Conservation (phyloP, 2,888 invertebrate species). For the Dioctria rufipes region DNA sequence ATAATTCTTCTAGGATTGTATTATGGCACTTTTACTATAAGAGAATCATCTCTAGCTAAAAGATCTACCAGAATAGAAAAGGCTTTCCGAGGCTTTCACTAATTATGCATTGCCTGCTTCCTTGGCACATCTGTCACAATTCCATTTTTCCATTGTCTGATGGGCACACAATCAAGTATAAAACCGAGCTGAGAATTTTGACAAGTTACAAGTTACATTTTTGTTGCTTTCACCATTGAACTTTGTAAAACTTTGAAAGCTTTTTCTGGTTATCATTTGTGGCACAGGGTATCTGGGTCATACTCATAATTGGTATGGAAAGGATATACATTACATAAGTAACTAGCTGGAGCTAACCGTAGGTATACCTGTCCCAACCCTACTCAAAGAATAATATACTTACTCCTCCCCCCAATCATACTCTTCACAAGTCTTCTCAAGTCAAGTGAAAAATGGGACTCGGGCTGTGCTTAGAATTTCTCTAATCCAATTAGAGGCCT, state of each 20-base stretch:
- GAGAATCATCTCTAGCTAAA: background rate
- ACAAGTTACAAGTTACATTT: background rate
- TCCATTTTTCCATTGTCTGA: constrained; percentile 32
- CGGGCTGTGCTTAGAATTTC: constrained; percentile 51
- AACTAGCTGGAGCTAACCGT: too few relatives aligned
- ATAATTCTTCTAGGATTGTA: constrained; percentile 39
- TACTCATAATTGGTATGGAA: background rate
- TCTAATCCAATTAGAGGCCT: constrained; percentile 50
- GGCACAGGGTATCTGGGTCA: constrained; percentile 1
- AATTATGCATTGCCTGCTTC: constrained; percentile 55
- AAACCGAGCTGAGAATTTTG: constrained; percentile 25
- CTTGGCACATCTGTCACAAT: constrained; percentile 50
- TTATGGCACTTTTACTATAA: background rate
- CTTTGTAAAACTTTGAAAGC: constrained; percentile 28
- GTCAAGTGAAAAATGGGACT: constrained; percentile 41
- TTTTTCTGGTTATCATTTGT: constrained; percentile 19
- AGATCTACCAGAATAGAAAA: background rate
- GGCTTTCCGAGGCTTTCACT: constrained; percentile 30
- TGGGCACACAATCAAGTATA: constrained; percentile 1
- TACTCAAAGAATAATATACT: background rate
- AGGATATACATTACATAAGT: background rate
- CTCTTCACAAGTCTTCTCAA: constrained; percentile 6
- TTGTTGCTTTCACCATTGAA: constrained; percentile 16
- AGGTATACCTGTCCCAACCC: background rate
- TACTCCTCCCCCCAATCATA: background rate